A percentile compares a stretch with the other conserved stretches of the same genome.
Conservation (phyloP, 2,113 vertebrate genomes). For the Oncorhynchus clarkii region DNA sequence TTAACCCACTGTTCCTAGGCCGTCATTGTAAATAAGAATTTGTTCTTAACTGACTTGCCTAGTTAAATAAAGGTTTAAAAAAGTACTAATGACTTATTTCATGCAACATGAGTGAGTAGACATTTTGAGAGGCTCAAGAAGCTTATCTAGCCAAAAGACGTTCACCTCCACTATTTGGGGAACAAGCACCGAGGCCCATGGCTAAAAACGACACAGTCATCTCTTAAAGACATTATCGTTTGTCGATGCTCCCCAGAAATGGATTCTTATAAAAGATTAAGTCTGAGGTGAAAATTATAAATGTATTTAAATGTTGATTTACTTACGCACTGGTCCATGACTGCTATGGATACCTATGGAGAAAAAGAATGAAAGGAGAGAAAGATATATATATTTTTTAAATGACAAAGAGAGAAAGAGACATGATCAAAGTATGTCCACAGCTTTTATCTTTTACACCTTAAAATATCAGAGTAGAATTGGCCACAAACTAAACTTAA, state of each 20-base stretch:
- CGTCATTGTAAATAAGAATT: too few relatives aligned
- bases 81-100: slow-evolving; percentile 23
- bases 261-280: too few relatives aligned
- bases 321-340: slow-evolving; percentile 96
- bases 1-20: too few relatives aligned
- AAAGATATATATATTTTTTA: slow-evolving; percentile 9
- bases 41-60: too few relatives aligned
- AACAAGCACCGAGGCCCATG: too few relatives aligned
- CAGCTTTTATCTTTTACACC: background rate
- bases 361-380: slow-evolving; percentile 52
- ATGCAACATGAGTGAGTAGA: slow-evolving; percentile 47
- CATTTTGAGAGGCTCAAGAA: background rate
- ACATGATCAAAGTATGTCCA: slow-evolving; percentile 19
- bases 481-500: background rate
- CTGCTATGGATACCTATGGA: slow-evolving; percentile 89
- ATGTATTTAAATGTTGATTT: slow-evolving; percentile 35
- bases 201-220: too few relatives aligned
- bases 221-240: too few relatives aligned
- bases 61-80: too few relatives aligned
- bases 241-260: too few relatives aligned
- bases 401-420: too few relatives aligned
- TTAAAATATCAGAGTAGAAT: background rate
- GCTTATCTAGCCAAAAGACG: background rate
- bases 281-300: too few relatives aligned
- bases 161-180: background rate